phyloP scores from a whole-genome alignment of 2,113 vertebrate species.

The Macquaria australasica region DNA sequence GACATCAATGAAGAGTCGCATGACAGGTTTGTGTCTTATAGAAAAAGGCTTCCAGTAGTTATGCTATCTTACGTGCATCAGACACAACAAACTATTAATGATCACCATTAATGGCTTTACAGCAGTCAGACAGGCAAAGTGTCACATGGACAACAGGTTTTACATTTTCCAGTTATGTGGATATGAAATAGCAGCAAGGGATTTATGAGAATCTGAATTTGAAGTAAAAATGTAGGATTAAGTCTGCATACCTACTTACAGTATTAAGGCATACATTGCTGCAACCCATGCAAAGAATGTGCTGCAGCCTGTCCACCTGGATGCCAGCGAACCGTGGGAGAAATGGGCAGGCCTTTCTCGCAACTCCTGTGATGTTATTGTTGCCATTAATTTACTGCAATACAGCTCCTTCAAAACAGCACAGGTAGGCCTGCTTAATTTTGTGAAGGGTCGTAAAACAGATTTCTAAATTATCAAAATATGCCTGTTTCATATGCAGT shows the following conservation, averaged over 20 bases:
- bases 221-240: neutral
- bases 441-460: neutral
- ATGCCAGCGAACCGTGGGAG: constrained; percentile 80
- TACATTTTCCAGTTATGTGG: neutral
- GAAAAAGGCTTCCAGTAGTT: neutral
- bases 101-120: neutral
- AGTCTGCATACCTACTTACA: constrained; percentile 34
- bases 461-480: neutral
- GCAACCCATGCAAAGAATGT: constrained; percentile 80
- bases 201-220: neutral
- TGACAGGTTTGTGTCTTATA: constrained; percentile 68
- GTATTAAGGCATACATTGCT: constrained; percentile 80
- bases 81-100: neutral
- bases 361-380: constrained; percentile 78
- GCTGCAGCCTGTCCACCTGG: constrained; percentile 79
- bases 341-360: constrained; percentile 78
- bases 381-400: constrained; percentile 83
- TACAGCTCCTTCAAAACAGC: constrained; percentile 80
- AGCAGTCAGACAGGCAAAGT: neutral
- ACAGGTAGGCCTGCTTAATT: constrained; percentile 55
- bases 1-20: constrained; percentile 77
- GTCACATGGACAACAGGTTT: neutral
- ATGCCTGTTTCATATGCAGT: neutral
- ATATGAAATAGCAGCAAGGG: neutral
- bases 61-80: neutral